Evolutionary conservation across 1,140 invertebrate species (phyloP).

Genomic region (Orchesella cincta): DNA sequence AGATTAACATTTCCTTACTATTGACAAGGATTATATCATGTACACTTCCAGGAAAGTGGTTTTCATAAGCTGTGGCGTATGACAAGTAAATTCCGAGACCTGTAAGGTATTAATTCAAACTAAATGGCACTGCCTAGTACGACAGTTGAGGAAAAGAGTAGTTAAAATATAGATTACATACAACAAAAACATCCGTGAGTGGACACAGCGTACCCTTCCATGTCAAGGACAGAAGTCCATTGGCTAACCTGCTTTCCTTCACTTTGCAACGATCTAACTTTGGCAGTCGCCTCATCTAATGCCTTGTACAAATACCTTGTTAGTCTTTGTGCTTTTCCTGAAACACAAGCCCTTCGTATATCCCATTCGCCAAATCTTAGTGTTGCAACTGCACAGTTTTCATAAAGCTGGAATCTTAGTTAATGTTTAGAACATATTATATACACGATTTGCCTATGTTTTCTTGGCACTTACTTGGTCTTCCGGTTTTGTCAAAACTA

Average conservation of each 20-base stretch:
- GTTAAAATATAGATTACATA: too few relatives aligned
- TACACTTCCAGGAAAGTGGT: conserved; percentile 11
- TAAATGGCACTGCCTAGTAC: too few relatives aligned
- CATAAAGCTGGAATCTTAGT: not conserved
- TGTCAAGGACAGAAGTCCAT: conserved; percentile 10
- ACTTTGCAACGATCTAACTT: not conserved
- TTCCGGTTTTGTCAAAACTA: not conserved
- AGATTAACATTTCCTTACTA: not conserved
- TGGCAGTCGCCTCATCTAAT: not conserved
- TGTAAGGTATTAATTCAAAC: too few relatives aligned
- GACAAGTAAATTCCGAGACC: not conserved
- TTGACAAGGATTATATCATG: conserved; percentile 12
- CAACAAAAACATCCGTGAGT: not conserved
- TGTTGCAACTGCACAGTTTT: not conserved
- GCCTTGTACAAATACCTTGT: conserved; percentile 11
- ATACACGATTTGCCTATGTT: not conserved
- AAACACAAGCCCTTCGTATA: not conserved
- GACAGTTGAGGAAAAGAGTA: too few relatives aligned
- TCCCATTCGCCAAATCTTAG: conserved; percentile 23
- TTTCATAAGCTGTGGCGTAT: not conserved
- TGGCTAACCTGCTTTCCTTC: conserved; percentile 3
- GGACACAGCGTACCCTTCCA: not conserved
- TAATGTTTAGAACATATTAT: not conserved
- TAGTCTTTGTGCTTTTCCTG: not conserved
- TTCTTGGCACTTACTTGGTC: not conserved